Percentiles rank a stretch among this genome's conserved stretches.
These are phyloP conservation scores for Oreochromis tanganicae DNA, from an alignment of 2,113 vertebrate genomes.

Conservation along the genomic window DNA sequence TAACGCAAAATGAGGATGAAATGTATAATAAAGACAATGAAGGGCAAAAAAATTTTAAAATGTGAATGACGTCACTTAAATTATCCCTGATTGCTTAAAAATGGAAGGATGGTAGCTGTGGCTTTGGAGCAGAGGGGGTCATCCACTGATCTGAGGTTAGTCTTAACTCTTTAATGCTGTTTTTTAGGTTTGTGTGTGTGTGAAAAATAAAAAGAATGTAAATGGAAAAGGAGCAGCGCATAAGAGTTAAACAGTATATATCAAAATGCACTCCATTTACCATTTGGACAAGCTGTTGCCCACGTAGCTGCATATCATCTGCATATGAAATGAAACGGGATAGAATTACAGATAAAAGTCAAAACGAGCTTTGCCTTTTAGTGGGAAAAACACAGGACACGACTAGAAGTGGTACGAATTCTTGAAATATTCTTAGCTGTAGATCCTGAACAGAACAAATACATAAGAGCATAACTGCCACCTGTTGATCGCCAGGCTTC, in stretches of 20 bases:
- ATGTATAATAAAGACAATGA: not conserved
- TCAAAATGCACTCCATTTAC: not conserved
- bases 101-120: not conserved
- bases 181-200: not conserved
- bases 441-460: not conserved
- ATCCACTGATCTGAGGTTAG: not conserved
- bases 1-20: not conserved
- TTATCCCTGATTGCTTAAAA: not conserved
- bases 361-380: not conserved
- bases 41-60: accelerated
- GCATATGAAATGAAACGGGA: not conserved
- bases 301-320: not conserved
- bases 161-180: not conserved
- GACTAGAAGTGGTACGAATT: not conserved
- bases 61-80: not conserved
- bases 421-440: not conserved
- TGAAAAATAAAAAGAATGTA: not conserved
- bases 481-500: not conserved
- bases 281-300: not conserved
- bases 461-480: not conserved
- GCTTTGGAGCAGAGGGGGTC: not conserved
- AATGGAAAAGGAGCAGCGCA: not conserved
- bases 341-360: not conserved
- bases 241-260: not conserved
- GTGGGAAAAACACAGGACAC: not conserved